Evolutionary conservation across 2,113 vertebrate species (phyloP).

Genomic region (Apodemus speciosus): DNA sequence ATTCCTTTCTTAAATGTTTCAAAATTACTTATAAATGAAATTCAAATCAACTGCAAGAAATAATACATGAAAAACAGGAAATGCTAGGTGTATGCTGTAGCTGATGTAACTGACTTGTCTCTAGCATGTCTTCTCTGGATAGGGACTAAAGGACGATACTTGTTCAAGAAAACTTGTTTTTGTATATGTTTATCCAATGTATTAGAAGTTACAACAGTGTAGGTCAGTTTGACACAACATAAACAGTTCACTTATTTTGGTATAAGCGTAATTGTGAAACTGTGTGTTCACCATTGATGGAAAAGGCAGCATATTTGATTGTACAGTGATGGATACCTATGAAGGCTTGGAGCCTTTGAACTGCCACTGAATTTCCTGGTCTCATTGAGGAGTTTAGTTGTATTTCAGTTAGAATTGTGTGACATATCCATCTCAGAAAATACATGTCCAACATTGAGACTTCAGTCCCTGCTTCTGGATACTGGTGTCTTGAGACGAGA

Average conservation of each 20-base stretch:
- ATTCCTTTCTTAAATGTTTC: constrained; percentile 10
- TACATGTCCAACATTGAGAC: neutral
- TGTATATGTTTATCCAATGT: neutral
- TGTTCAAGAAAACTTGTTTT: neutral
- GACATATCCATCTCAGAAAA: neutral
- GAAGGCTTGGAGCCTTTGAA: neutral
- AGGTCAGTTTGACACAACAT: neutral
- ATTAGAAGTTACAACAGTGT: neutral
- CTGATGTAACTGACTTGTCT: neutral
- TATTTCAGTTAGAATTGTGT: neutral
- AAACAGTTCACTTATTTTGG: neutral
- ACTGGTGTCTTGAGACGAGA: too few relatives aligned
- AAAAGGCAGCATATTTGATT: neutral
- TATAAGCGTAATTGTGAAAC: neutral
- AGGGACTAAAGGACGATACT: neutral
- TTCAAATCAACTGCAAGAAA: constrained; percentile 24
- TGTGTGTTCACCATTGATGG: neutral
- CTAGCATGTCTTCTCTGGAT: neutral
- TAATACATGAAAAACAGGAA: constrained; percentile 48
- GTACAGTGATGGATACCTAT: neutral
- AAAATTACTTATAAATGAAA: constrained; percentile 41
- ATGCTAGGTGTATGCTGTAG: neutral
- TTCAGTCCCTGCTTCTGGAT: neutral
- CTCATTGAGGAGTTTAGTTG: neutral
- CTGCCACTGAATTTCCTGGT: neutral